Evolutionary conservation across 2,888 invertebrate genomes (phyloP).

Genomic region (Hesperia comma): DNA sequence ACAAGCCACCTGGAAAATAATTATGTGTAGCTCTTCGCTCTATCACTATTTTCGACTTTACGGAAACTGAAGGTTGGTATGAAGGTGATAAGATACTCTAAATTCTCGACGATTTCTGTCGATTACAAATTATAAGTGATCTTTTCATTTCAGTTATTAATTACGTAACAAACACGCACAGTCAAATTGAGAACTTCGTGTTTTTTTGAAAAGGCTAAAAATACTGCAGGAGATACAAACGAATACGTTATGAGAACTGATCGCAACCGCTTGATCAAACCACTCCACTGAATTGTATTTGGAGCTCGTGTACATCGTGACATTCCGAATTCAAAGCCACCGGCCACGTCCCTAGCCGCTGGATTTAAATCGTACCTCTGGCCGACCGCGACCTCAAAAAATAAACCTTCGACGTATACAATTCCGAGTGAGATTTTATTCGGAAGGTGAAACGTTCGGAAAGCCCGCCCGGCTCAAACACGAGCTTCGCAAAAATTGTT

Average conservation of each 20-base stretch:
- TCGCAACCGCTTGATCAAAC: conserved; percentile 2
- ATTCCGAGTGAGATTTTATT: conserved; percentile 17
- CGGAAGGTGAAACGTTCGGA: conserved; percentile 24
- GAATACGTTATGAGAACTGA: not conserved
- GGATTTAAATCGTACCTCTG: not conserved
- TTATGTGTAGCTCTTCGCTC: too few species aligned
- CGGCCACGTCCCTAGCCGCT: not conserved
- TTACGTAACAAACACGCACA: too few species aligned
- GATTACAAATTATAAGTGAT: too few species aligned
- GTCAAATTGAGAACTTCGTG: too few species aligned
- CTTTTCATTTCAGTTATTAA: too few species aligned
- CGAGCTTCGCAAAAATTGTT: conserved; percentile 25
- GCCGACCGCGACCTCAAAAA: conserved; percentile 11
- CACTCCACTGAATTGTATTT: not conserved
- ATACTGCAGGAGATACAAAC: too few species aligned
- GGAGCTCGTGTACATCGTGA: not conserved
- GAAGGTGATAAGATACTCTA: too few species aligned
- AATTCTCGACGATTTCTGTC: too few species aligned
- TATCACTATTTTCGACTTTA: too few species aligned
- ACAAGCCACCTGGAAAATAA: too few species aligned
- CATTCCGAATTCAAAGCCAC: not conserved
- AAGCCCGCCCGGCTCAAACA: conserved; percentile 24
- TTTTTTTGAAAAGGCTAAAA: too few species aligned
- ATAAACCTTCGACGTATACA: conserved; percentile 10
- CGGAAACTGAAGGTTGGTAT: too few species aligned